Conservation (phyloP, 2,113 vertebrate genomes). For the Rhinolophus sinicus region DNA sequence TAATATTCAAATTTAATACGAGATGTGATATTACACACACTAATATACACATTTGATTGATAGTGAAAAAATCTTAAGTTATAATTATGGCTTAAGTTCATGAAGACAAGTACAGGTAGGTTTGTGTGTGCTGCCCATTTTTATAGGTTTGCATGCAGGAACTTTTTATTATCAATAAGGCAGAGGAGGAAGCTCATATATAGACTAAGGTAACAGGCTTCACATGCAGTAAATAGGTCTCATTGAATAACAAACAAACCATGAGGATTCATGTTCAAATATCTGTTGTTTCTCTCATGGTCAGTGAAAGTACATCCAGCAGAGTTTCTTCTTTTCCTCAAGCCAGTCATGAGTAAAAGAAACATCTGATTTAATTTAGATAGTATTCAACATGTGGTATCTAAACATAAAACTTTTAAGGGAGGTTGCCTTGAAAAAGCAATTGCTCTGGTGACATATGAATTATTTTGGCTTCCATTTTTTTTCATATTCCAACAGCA, state of each 20-base stretch:
- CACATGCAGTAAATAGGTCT: not conserved
- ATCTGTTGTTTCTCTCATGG: not conserved
- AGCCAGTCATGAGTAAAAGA: not conserved
- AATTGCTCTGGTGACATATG: not conserved
- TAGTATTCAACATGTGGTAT: not conserved
- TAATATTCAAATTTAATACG: not conserved
- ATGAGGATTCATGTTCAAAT: not conserved
- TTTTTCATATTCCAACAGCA: not conserved
- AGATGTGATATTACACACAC: not conserved
- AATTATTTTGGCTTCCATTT: not conserved
- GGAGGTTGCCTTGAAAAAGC: not conserved
- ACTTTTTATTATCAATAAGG: not conserved
- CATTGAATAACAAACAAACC: not conserved
- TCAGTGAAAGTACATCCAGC: not conserved
- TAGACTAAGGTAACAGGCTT: not conserved
- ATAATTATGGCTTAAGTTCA: not conserved
- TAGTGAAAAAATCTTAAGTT: not conserved
- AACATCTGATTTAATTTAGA: not conserved
- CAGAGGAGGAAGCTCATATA: not conserved
- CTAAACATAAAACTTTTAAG: not conserved
- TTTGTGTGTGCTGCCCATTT: not conserved
- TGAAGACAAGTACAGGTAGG: not conserved
- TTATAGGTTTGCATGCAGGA: not conserved
- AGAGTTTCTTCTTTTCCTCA: not conserved
- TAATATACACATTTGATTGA: not conserved